A percentile compares a stretch with the other conserved stretches of the same genome.
Conservation (phyloP, 92 coral and sea anemone species). For the Palythoa caribaeorum region DNA sequence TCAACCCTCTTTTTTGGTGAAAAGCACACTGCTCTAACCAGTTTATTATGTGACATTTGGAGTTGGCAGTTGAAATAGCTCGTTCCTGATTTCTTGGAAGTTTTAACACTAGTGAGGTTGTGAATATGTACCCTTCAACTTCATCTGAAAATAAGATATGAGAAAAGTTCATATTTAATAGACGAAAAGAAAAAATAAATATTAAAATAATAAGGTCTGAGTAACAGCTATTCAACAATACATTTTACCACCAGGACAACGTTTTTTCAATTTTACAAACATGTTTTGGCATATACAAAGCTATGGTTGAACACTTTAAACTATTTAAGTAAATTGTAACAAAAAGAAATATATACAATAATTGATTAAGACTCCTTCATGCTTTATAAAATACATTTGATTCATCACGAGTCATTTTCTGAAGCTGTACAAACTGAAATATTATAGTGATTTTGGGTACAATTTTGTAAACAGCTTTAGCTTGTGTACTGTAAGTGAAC, state of each 20-base stretch:
- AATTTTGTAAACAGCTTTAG: too few species aligned
- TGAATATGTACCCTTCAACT: slow-evolving; percentile 39
- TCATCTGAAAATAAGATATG: slow-evolving; percentile 48
- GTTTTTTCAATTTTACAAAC: slow-evolving; percentile 14
- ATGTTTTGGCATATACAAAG: not conserved
- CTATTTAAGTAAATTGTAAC: not conserved
- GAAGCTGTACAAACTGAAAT: too few species aligned
- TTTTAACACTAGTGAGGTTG: slow-evolving; percentile 43
- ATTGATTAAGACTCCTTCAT: not conserved
- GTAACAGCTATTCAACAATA: slow-evolving; percentile 21
- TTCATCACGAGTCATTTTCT: too few species aligned
- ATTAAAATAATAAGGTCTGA: slow-evolving; percentile 30
- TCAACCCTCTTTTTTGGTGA: slow-evolving; percentile 72
- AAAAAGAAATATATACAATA: slow-evolving; percentile 2
- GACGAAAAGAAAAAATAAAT: slow-evolving; percentile 32
- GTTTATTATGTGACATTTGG: slow-evolving; percentile 67
- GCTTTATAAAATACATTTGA: too few species aligned
- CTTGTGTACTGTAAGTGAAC: too few species aligned
- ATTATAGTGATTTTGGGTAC: too few species aligned
- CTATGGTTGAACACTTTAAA: not conserved
- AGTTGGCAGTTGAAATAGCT: slow-evolving; percentile 71
- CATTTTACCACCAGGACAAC: slow-evolving; percentile 29
- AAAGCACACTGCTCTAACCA: slow-evolving; percentile 73
- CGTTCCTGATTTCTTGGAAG: slow-evolving; percentile 46
- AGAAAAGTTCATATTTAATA: slow-evolving; percentile 32